Evolutionary conservation across 2,797 vertebrate genomes (phyloP), one percentile per base, ranked within the genome.

Genomic region (Tragelaphus eurycerus): DNA sequence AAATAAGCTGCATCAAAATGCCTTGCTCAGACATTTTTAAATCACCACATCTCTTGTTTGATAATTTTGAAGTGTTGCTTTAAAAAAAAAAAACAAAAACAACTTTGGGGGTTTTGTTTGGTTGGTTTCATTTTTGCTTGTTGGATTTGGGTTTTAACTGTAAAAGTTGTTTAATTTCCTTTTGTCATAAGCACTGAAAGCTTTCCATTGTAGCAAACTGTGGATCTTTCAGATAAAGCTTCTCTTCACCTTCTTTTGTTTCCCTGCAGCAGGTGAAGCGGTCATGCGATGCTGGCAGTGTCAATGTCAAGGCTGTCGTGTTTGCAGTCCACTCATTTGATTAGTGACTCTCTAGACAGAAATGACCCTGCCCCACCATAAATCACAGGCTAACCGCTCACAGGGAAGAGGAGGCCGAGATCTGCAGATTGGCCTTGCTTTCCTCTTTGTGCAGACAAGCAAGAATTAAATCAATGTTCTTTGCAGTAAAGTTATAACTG

Each of bases 401-500:
- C 14, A 10, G 46, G 15, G 25, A 57, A 43, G 38, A 38, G 13
- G 13, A 21, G 31, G 12, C 21, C 9, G 43, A 23, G 31, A 64
- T 29, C 23, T 84, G 82, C 19, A 76, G n/a, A 54, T 7, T 16
- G 17, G 6, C 52, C 34, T 50, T 46, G 34, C 13, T 67, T 93
- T 92, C 25, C 29, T 34, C 16, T 85, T 34, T 84, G 31, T 38
- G 11, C 13, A 25, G 31, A 52, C 1, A 46, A 19, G 82, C 55
- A 87, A 89, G 50, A 92, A 87, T 57, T 52, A 85, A 89, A 6
- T 29, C 64, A 87, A 14, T 92, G n/a, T 31, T 88, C 34, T 93
- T 54, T 52, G 16, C 86, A 90, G 34, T 57, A 48, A 91, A 83
- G 34, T 90, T 93, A 31, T 43, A 87, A 97, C 31, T 92, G 17